Evolutionary conservation across 2,113 vertebrate species (phyloP).

Genomic region (Trinectes maculatus): DNA sequence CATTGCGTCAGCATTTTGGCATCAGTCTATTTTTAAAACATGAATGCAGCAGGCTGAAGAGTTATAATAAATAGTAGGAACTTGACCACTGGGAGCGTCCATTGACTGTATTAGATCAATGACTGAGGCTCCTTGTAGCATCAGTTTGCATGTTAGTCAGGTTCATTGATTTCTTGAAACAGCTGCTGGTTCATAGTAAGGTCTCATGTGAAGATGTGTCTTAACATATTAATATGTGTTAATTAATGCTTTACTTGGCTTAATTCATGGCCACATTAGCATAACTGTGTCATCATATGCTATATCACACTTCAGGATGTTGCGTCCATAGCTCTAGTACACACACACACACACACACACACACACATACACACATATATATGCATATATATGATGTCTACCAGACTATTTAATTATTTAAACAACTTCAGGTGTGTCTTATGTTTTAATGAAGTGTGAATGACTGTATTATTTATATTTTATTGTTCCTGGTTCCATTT

Average conservation of each 20-base stretch:
- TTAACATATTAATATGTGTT: conserved; percentile 36
- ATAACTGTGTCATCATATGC: conserved; percentile 13
- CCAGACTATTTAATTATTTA: neutral
- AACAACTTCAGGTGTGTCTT: neutral
- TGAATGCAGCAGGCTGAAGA: neutral
- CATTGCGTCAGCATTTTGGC: neutral
- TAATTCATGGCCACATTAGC: conserved; percentile 46
- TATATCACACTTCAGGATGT: conserved; percentile 17
- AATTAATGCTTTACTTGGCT: conserved; percentile 43
- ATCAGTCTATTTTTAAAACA: conserved; percentile 16
- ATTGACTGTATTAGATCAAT: conserved; percentile 1
- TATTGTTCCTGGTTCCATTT: neutral
- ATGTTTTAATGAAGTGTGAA: no score
- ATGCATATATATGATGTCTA: no score
- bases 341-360: no score
- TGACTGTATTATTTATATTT: conserved; percentile 3
- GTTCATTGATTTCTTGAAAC: conserved; percentile 34
- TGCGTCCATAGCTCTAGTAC: no score
- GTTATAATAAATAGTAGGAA: neutral
- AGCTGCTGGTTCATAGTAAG: conserved; percentile 1
- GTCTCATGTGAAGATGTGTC: conserved; percentile 27
- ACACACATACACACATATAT: no score
- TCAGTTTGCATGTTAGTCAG: conserved; percentile 28
- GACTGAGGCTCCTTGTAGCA: neutral
- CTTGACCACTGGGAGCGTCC: neutral